These are phyloP conservation scores for Tragelaphus eurycerus DNA, from an alignment of 2,797 vertebrate species.

Conservation along the genomic window DNA sequence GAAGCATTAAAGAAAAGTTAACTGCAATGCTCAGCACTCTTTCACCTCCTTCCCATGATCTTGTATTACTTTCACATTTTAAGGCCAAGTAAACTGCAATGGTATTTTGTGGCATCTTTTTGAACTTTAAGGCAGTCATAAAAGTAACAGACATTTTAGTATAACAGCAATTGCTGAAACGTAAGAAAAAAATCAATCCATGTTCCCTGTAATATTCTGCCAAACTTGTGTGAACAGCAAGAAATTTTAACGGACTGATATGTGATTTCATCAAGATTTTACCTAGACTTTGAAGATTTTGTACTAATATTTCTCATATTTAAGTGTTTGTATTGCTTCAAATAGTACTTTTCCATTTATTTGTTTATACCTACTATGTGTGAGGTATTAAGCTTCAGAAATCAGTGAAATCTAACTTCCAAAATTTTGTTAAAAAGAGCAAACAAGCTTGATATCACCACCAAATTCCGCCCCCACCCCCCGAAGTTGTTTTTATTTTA, in stretches of 20 bases:
- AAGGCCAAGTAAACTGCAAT: not conserved
- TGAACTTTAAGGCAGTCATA: slow-evolving; percentile 18
- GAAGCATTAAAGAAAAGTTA: slow-evolving; percentile 19
- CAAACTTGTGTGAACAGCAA: not conserved
- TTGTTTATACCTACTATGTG: not conserved
- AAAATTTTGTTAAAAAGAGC: not conserved
- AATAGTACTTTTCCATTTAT: not conserved
- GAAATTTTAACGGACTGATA: not conserved
- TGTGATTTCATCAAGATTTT: not conserved
- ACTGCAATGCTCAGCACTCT: not conserved
- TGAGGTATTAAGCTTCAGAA: not conserved
- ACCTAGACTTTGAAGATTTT: not conserved
- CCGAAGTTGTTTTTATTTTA: not conserved
- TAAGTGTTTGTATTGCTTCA: not conserved
- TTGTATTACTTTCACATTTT: slow-evolving; percentile 44
- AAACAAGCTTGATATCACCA: not conserved
- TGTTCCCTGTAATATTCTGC: not conserved
- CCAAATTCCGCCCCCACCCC: not conserved
- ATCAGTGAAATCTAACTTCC: not conserved
- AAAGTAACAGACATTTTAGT: not conserved
- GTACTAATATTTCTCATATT: slow-evolving; percentile 7
- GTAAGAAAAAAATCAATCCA: slow-evolving; percentile 34
- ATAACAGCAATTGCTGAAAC: slow-evolving; percentile 15
- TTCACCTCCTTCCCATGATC: not conserved
- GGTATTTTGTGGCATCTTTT: not conserved